Evolutionary conservation across 2,888 invertebrate genomes (phyloP).

Genomic region (Noctua janthe): DNA sequence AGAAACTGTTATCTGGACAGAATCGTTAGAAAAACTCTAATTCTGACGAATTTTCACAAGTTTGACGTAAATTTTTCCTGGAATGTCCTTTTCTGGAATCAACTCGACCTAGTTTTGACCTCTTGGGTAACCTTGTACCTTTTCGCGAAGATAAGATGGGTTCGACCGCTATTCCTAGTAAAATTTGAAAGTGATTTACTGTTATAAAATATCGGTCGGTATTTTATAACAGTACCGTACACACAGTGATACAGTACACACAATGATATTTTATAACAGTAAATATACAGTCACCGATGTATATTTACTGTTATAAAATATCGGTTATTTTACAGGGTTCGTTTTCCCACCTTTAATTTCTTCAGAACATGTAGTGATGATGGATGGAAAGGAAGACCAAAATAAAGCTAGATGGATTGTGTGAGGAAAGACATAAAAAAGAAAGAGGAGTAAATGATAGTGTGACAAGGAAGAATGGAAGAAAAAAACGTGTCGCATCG

Average conservation of each 20-base stretch:
- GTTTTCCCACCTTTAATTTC: neutral
- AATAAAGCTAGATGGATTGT: neutral
- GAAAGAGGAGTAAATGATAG: neutral
- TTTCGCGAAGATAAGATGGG: constrained; percentile 5
- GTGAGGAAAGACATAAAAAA: neutral
- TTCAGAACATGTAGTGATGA: neutral
- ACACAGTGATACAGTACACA: too few species aligned
- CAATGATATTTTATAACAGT: too few species aligned
- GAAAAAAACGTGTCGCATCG: neutral
- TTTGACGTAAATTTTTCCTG: constrained; percentile 18
- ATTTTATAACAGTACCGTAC: too few species aligned
- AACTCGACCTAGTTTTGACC: constrained; percentile 46
- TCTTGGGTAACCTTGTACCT: constrained; percentile 38
- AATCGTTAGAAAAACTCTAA: neutral
- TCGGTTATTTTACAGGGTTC: neutral
- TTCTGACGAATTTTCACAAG: constrained; percentile 10
- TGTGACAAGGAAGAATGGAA: neutral
- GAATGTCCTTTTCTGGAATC: constrained; percentile 31
- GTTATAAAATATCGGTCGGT: neutral
- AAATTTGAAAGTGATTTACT: neutral
- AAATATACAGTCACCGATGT: too few species aligned
- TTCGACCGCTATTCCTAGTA: neutral
- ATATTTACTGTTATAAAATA: neutral
- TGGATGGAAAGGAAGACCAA: neutral
- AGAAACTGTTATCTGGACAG: neutral